These are phyloP conservation scores for Phanerotoma sp. DNA, from an alignment of 2,888 invertebrate species.

Conservation along the genomic window DNA sequence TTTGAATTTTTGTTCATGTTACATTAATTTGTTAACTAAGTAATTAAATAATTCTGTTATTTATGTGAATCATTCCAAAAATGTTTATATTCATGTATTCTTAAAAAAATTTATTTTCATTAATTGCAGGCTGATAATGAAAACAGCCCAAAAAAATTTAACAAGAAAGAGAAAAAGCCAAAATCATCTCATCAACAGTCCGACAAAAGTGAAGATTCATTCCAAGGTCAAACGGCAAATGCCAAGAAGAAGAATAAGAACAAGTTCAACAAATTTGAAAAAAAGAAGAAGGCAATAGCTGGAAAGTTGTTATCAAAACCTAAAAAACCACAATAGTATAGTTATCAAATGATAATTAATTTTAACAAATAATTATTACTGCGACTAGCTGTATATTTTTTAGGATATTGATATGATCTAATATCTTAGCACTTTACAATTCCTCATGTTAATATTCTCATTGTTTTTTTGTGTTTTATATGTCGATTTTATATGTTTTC, in stretches of 20 bases:
- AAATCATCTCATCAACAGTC: slow-evolving; percentile 21
- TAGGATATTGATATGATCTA: neutral
- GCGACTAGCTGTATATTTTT: slow-evolving; percentile 7
- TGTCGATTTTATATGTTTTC: no score
- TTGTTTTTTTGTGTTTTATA: no score
- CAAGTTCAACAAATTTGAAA: slow-evolving; percentile 60
- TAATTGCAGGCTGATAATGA: slow-evolving; percentile 28
- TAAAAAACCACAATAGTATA: slow-evolving; percentile 33
- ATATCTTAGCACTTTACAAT: no score
- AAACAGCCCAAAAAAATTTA: slow-evolving; percentile 28
- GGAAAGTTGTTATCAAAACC: slow-evolving; percentile 59
- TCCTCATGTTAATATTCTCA: no score
- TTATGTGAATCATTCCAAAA: neutral
- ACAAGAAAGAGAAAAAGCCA: slow-evolving; percentile 32
- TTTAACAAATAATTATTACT: no score
- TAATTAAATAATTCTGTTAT: no score
- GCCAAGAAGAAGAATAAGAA: slow-evolving; percentile 62
- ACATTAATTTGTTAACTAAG: no score
- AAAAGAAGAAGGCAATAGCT: slow-evolving; percentile 62
- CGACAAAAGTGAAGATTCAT: slow-evolving; percentile 37
- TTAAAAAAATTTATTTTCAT: slow-evolving; percentile 2
- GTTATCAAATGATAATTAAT: slow-evolving; percentile 16
- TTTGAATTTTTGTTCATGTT: no score
- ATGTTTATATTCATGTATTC: slow-evolving; percentile 3
- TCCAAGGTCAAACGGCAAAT: slow-evolving; percentile 62